phyloP scores from a whole-genome alignment of 2,797 vertebrate genomes.

The Crax fasciolata region DNA sequence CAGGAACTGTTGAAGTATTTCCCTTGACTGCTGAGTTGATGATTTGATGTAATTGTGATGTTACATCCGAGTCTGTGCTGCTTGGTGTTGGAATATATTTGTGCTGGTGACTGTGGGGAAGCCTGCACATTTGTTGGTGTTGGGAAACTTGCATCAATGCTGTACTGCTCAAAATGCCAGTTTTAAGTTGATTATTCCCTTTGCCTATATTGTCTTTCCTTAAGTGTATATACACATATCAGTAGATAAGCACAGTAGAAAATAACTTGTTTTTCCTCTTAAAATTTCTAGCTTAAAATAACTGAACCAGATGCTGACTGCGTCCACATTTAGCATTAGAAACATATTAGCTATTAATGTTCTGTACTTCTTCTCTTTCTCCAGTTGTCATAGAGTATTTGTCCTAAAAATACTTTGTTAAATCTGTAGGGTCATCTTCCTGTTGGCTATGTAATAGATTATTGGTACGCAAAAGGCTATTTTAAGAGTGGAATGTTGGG shows the following conservation, averaged over 20 bases:
- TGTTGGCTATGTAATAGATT: background rate
- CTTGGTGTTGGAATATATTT: background rate
- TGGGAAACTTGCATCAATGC: background rate
- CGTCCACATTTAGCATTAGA: background rate
- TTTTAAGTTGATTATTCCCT: background rate
- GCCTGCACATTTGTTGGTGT: background rate
- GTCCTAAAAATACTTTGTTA: background rate
- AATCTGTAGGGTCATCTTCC: background rate
- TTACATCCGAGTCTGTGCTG: rapidly evolving
- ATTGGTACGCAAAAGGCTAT: background rate
- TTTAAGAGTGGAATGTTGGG: background rate
- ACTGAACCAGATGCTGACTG: background rate
- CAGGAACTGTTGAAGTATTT: background rate
- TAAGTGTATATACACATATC: background rate
- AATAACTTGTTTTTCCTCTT: background rate
- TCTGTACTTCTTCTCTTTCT: background rate
- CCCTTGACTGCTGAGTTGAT: background rate
- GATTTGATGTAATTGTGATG: background rate
- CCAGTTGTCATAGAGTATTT: background rate
- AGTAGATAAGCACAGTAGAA: background rate
- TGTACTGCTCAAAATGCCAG: rapidly evolving
- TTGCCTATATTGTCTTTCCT: background rate
- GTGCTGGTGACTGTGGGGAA: background rate
- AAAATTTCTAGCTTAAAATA: background rate
- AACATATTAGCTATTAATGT: slow-evolving; percentile 9